Evolutionary conservation across 2,797 vertebrate species (phyloP).

Genomic region (Scarus forsteni): DNA sequence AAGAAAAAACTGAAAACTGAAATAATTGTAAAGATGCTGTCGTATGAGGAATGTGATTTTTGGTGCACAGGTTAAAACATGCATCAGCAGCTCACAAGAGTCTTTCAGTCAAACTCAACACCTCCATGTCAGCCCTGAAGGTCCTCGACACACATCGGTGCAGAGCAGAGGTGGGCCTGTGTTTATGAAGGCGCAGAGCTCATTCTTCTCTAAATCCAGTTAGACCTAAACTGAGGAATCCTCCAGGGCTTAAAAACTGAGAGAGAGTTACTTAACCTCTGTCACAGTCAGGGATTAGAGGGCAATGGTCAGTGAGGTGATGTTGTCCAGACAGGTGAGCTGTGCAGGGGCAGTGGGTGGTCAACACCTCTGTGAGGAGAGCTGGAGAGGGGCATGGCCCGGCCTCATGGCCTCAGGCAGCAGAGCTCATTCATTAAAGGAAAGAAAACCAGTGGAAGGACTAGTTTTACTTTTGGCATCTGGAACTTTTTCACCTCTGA

Average conservation of each 20-base stretch:
- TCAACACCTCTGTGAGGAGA: background rate
- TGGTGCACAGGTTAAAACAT: background rate
- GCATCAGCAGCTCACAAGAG: background rate
- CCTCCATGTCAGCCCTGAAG: background rate
- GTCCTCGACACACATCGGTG: background rate
- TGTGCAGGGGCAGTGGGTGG: background rate
- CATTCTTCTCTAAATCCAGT: background rate
- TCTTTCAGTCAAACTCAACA: slow-evolving; percentile 11
- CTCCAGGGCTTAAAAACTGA: slow-evolving; percentile 6
- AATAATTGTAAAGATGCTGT: background rate
- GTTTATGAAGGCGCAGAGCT: slow-evolving; percentile 9
- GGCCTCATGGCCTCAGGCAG: too few species aligned
- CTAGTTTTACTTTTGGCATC: too few species aligned
- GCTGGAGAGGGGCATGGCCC: too few species aligned
- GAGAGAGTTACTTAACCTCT: slow-evolving; percentile 35
- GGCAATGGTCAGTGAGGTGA: slow-evolving; percentile 37
- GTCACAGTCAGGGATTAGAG: background rate
- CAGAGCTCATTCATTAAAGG: too few species aligned
- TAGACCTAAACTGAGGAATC: slow-evolving; percentile 29
- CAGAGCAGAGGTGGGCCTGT: background rate
- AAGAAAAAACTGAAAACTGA: too few species aligned
- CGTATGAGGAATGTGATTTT: background rate
- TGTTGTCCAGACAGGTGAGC: slow-evolving; percentile 27
- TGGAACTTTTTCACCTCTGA: too few species aligned
- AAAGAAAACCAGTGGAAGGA: too few species aligned